Evolutionary conservation across 1,140 invertebrate species (phyloP).

Genomic region (Ganaspis sp.): DNA sequence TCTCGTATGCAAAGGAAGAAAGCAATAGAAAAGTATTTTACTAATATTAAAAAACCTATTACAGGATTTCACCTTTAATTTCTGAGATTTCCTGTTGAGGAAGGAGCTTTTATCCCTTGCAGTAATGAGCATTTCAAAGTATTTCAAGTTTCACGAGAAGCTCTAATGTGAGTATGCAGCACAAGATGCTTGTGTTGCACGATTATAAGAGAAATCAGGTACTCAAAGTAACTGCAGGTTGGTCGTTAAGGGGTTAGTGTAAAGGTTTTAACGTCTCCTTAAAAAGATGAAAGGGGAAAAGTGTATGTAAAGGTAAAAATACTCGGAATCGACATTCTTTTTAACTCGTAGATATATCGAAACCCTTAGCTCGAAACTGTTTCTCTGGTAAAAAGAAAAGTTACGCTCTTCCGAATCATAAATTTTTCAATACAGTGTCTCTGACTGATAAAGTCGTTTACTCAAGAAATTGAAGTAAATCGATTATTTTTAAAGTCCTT

Average conservation of each 20-base stretch:
- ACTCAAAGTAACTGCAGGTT: slow-evolving; percentile 5
- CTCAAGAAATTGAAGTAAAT: background rate
- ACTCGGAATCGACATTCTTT: slow-evolving; percentile 4
- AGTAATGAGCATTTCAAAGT: slow-evolving; percentile 13
- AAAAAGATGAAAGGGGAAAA: background rate
- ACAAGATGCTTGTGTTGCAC: slow-evolving; percentile 8
- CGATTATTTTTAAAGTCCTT: background rate
- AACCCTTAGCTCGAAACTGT: background rate
- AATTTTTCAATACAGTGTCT: slow-evolving; percentile 6
- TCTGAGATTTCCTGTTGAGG: background rate
- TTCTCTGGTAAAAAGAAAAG: slow-evolving; percentile 4
- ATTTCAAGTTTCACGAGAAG: slow-evolving; percentile 13
- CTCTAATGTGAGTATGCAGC: slow-evolving; percentile 12
- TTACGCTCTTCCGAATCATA: slow-evolving; percentile 13
- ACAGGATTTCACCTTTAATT: background rate
- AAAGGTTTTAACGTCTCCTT: background rate
- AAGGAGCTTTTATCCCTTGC: background rate
- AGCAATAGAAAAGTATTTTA: too few relatives aligned
- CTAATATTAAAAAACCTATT: background rate
- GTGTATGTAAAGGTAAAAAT: slow-evolving; percentile 7
- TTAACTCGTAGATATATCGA: background rate
- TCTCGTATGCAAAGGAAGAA: too few relatives aligned
- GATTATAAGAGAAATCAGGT: slow-evolving; percentile 7
- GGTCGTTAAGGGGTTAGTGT: slow-evolving; percentile 3
- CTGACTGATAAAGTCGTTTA: slow-evolving; percentile 6